Conservation (phyloP, 2,113 vertebrate genomes). For the Sander lucioperca region DNA sequence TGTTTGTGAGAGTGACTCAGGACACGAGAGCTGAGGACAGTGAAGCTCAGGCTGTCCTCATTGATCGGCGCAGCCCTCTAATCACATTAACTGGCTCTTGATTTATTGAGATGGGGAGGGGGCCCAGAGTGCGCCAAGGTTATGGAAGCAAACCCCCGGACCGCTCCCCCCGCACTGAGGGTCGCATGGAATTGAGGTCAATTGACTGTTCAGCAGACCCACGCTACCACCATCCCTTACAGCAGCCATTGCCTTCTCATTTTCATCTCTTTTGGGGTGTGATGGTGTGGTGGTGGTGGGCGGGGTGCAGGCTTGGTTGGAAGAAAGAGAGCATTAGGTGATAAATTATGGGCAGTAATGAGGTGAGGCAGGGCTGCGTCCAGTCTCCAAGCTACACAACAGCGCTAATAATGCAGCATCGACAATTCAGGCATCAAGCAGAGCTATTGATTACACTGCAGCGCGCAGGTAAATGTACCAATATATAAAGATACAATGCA, state of each 20-base stretch:
- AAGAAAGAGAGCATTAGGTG: constrained; percentile 48
- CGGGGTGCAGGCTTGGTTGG: constrained; percentile 19
- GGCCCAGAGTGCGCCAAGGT: constrained; percentile 69
- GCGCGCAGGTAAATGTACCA: constrained; percentile 67
- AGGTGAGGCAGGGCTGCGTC: constrained; percentile 68
- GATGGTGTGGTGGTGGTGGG: neutral
- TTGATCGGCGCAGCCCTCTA: constrained; percentile 78
- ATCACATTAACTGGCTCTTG: constrained; percentile 83
- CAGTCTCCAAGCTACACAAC: constrained; percentile 65
- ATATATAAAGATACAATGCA: constrained; percentile 69
- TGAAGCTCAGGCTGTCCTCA: constrained; percentile 65
- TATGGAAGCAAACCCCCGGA: constrained; percentile 68
- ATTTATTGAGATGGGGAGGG: constrained; percentile 77
- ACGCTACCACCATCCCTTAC: constrained; percentile 61
- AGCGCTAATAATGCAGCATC: constrained; percentile 52
- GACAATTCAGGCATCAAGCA: constrained; percentile 53
- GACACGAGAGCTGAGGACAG: constrained; percentile 64
- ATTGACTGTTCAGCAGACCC: constrained; percentile 71
- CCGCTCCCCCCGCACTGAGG: constrained; percentile 39
- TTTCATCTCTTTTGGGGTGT: constrained; percentile 44
- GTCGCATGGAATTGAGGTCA: constrained; percentile 79
- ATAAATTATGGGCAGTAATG: constrained; percentile 80
- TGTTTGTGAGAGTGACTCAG: constrained; percentile 62
- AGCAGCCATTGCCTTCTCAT: constrained; percentile 63
- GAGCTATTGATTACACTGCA: constrained; percentile 73